Evolutionary conservation across 1,140 invertebrate genomes (phyloP), one percentile per base, ranked within the genome.

Genomic region (Drosophila mayri): DNA sequence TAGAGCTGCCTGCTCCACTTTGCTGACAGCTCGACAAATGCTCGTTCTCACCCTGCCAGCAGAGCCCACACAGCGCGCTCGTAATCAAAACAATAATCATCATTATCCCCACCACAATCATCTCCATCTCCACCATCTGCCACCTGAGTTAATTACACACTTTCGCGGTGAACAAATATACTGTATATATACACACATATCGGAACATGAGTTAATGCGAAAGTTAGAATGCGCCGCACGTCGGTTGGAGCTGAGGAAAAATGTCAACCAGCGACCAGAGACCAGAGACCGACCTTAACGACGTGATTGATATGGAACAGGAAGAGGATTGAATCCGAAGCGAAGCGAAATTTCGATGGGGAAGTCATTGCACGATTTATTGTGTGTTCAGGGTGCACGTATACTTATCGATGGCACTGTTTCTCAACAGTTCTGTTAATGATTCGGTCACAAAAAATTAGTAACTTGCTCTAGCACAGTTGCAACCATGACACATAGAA

Each of bases 281-380:
- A 78, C 25, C 25, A 25, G 25, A 25, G 25, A 25, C 67, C 79
- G 50, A 54, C 62, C 62, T 86, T 84, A 76, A 65, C 73, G 47
- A 57, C 25, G 50, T 85, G 78, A 86, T 85, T 86, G 74, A 85
- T 81, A 71, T 86, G 71, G 82, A 82, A 68, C 83, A 87, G 82
- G 82, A 86, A 86, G 79, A 86, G 14, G 52, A 37, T 18, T 32
- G 30, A 16, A 18, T 37, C 12, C 43, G 8, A 41, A 41, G 50
- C 57, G 25, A 40, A 74, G 49, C 47, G 57, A 60, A 74, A 37
- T 32, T 47, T 72, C 38, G 71, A 76, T 52, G 16, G 74, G 83
- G 60, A 82, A 87, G 63, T 87, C 79, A 68, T 59, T 58, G 79
- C 70, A 83, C 75, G 75, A 62, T 72, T 79, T 64, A 82, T 68